phyloP scores from a whole-genome alignment of 2,797 vertebrate genomes.

The Sternotherus odoratus region DNA sequence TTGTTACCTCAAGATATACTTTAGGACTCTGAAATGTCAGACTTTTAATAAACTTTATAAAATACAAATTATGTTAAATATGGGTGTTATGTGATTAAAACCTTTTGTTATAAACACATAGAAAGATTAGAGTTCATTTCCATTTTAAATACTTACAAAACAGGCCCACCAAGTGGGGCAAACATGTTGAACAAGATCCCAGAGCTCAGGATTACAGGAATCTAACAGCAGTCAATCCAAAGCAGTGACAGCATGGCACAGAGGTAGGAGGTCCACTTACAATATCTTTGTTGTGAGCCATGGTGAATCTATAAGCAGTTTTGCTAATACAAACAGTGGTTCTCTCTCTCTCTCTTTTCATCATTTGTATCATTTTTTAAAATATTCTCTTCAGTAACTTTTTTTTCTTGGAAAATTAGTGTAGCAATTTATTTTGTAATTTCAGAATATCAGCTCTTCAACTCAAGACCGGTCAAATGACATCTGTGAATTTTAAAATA shows the following conservation, averaged over 20 bases:
- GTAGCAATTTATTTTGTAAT: slow-evolving; percentile 37
- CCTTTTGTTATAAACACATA: slow-evolving; percentile 58
- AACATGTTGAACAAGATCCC: slow-evolving; percentile 71
- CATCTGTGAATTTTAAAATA: neutral
- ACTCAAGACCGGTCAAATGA: neutral
- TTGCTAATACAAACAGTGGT: slow-evolving; percentile 27
- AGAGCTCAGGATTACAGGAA: slow-evolving; percentile 69
- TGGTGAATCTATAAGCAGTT: slow-evolving; percentile 41
- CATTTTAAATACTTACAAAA: slow-evolving; percentile 68
- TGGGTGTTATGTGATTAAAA: slow-evolving; percentile 53
- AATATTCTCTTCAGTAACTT: neutral
- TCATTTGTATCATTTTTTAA: neutral
- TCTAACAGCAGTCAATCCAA: slow-evolving; percentile 75
- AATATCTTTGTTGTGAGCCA: slow-evolving; percentile 67
- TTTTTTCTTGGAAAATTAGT: neutral
- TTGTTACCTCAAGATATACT: too few species aligned
- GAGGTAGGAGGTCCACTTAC: slow-evolving; percentile 69
- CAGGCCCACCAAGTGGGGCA: slow-evolving; percentile 62
- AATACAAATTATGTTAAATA: slow-evolving; percentile 34
- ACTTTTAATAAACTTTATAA: slow-evolving; percentile 15
- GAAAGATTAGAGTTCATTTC: slow-evolving; percentile 67
- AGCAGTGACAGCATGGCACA: slow-evolving; percentile 62
- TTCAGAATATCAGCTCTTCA: neutral
- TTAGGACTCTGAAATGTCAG: neutral
- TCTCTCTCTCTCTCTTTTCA: neutral